Conservation (phyloP, 2,797 vertebrate species). For the Syncerus caffer region DNA sequence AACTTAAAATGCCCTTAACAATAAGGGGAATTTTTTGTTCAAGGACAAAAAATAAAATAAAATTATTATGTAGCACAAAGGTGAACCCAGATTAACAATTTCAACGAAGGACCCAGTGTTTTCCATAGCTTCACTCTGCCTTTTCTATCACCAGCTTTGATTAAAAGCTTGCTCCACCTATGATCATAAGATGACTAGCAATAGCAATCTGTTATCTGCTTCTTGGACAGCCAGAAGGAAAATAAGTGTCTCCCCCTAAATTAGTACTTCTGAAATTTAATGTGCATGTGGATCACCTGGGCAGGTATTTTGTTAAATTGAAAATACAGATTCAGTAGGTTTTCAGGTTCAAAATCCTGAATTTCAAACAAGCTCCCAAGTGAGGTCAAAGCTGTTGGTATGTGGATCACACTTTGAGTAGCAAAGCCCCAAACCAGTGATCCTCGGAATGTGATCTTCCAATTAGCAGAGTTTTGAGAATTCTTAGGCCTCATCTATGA, state of each 20-base stretch:
- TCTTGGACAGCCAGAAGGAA: not conserved
- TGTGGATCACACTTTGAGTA: not conserved
- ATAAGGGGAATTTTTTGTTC: not conserved
- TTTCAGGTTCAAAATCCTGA: not conserved
- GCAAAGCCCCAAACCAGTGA: not conserved
- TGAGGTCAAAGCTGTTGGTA: not conserved
- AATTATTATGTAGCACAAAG: not conserved
- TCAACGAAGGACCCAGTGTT: not conserved
- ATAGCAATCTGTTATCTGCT: not conserved
- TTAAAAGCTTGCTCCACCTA: not conserved
- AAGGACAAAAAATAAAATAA: not conserved
- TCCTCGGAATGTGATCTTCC: not conserved
- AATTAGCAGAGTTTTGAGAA: not conserved
- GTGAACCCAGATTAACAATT: not conserved
- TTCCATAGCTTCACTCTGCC: not conserved
- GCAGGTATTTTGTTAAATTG: not conserved
- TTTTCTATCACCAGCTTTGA: not conserved
- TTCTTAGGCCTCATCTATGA: not conserved
- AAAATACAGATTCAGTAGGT: not conserved
- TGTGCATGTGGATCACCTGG: not conserved
- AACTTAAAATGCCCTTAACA: not conserved
- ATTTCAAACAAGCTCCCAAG: not conserved
- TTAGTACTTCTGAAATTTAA: not conserved
- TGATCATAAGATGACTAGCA: not conserved
- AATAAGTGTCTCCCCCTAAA: not conserved